Evolutionary conservation across 2,888 invertebrate genomes (phyloP), one percentile per base, ranked within the genome.

Genomic region (Alloplasta piceator): DNA sequence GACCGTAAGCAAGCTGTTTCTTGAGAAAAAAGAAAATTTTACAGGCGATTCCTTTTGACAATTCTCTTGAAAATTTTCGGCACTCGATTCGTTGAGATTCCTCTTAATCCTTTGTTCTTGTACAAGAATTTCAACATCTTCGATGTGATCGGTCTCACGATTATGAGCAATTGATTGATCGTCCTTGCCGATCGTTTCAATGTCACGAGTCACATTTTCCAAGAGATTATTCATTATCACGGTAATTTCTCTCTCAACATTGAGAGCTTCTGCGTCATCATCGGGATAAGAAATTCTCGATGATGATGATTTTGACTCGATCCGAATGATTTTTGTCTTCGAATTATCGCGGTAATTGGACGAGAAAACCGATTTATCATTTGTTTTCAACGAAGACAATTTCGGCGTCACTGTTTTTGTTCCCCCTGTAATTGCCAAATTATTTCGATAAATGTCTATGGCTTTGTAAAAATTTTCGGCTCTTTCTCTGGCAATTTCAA

Each of bases 1-100:
- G n/a, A 89, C 16, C 1, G 84, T 79, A 4, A 89, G 43, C 12
- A 88, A 10, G 56, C 78, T 83, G 61, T 85, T 78, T 26, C 83
- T 83, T 1, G 85, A 80, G 6, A 87, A n/a, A 5, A 85, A 38
- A 2, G 41, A 39, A 16, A 60, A 61, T 38, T 72, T 5, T 5
- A 52, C 46, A 43, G 58, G 48, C 41, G 6, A 6, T 9, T 12
- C n/a, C n/a, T 70, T 39, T 72, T 67, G 14, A n/a, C 9, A 26
- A 6, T 10, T 26, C 16, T 10, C 26, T 63, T 16, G 43, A 16
- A n/a, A 55, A 39, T 70, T 50, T 38, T 77, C n/a, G 1, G 3
- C 26, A 3, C 1, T 26, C 3, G 26, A 26, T 50, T 64, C 60
- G 6, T 39, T 12, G 5, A 10, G 16, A 16, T 75, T 55, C 72